Evolutionary conservation across 2,888 invertebrate species (phyloP).

Genomic region (Platycheirus rosarum): DNA sequence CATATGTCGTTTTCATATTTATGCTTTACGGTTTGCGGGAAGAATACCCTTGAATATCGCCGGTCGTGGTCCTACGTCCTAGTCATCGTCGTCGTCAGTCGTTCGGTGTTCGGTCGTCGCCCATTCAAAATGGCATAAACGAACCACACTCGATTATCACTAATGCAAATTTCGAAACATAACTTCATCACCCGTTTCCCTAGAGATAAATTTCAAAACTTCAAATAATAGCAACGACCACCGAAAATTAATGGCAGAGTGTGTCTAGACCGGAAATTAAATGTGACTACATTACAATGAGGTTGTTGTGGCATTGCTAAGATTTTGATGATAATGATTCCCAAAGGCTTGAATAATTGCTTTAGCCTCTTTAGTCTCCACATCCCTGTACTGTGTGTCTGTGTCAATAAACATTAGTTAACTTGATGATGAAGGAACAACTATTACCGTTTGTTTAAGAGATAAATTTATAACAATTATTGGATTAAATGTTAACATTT

Average conservation of each 20-base stretch:
- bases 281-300: too few relatives aligned
- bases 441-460: background rate
- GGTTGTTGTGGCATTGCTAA: background rate
- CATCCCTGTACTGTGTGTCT: too few relatives aligned
- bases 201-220: too few relatives aligned
- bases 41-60: background rate
- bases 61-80: too few relatives aligned
- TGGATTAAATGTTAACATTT: slow-evolving; percentile 19
- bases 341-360: too few relatives aligned
- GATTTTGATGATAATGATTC: background rate
- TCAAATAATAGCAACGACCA: slow-evolving; percentile 1
- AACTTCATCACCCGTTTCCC: too few relatives aligned
- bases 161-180: too few relatives aligned
- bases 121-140: background rate
- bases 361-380: background rate
- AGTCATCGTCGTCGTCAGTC: background rate
- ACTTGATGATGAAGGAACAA: too few relatives aligned
- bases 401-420: too few relatives aligned
- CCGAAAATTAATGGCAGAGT: too few relatives aligned
- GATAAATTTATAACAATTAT: slow-evolving; percentile 22
- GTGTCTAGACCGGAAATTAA: too few relatives aligned
- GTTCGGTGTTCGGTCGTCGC: too few relatives aligned
- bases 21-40: background rate
- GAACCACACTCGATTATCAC: background rate
- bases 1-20: slow-evolving; percentile 2